Conservation (phyloP, 2,888 invertebrate species). For the Drosophila ustulata region DNA sequence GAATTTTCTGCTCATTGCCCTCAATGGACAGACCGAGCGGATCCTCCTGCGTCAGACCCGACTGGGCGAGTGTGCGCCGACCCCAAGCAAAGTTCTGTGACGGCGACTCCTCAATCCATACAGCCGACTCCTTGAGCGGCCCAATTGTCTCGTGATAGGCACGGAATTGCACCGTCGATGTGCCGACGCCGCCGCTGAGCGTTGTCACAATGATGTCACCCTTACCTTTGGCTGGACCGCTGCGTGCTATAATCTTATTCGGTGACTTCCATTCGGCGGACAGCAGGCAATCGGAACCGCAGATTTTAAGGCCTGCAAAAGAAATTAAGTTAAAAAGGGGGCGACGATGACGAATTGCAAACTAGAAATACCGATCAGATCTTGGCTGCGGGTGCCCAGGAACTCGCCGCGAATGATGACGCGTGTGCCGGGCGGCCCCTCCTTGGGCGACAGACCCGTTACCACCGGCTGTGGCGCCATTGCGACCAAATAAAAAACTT, state of each 20-base stretch:
- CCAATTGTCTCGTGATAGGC: constrained; percentile 95
- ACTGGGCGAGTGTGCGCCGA: constrained; percentile 93
- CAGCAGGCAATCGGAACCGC: constrained; percentile 96
- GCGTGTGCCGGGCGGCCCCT: constrained; percentile 98
- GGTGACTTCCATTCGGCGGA: constrained; percentile 99
- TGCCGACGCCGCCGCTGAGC: constrained; percentile 87
- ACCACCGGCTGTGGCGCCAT: constrained; percentile 94
- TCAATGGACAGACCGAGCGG: constrained; percentile 97
- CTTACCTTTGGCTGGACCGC: constrained; percentile 95
- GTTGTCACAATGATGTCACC: constrained; percentile 97
- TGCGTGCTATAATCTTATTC: constrained; percentile 98
- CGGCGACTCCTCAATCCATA: constrained; percentile 99
- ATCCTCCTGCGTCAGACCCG: constrained; percentile 95
- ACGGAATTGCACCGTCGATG: constrained; percentile 85
- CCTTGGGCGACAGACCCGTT: constrained; percentile 98
- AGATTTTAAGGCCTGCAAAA: constrained; percentile 93
- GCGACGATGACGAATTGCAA: constrained; percentile 23
- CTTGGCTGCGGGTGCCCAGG: constrained; percentile 93
- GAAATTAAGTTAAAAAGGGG: constrained; percentile 1
- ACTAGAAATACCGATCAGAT: constrained; percentile 90
- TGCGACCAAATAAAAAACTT: constrained; percentile 15
- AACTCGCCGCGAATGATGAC: constrained; percentile 98
- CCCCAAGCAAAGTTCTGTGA: constrained; percentile 93
- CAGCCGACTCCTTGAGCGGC: constrained; percentile 98
- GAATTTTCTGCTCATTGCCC: constrained; percentile 95